A percentile compares a stretch with the other conserved stretches of the same genome.
Evolutionary conservation across 2,797 vertebrate genomes (phyloP).

Genomic region (Pseudochirops corinnae): DNA sequence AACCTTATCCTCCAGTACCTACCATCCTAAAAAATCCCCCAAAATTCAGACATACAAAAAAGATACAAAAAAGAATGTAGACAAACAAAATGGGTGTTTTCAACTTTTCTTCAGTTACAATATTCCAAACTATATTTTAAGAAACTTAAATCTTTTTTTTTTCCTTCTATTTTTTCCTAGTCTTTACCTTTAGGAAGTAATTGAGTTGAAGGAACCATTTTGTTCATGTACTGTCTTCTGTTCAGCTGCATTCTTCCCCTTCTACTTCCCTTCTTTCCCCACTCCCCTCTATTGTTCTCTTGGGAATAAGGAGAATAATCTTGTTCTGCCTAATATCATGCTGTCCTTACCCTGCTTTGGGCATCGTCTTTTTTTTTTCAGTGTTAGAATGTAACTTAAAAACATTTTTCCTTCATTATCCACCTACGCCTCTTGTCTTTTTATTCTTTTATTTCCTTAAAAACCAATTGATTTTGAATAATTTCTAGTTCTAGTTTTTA

Average conservation of each 20-base stretch:
- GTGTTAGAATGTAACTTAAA: constrained; percentile 37
- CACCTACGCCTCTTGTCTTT: constrained; percentile 34
- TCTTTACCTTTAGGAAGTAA: neutral
- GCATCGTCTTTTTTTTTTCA: neutral
- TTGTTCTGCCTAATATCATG: neutral
- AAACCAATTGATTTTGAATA: constrained; percentile 55
- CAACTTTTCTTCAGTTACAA: constrained; percentile 56
- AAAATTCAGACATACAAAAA: constrained; percentile 41
- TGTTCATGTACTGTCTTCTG: neutral
- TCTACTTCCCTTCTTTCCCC: neutral
- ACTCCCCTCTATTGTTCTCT: neutral
- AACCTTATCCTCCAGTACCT: constrained; percentile 38
- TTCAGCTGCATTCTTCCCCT: neutral
- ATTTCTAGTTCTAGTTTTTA: constrained; percentile 32
- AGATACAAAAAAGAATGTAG: constrained; percentile 34
- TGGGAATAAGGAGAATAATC: neutral
- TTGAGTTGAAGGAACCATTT: neutral
- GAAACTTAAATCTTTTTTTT: neutral
- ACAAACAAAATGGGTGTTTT: constrained; percentile 46
- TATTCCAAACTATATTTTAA: constrained; percentile 53
- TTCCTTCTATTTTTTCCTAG: neutral
- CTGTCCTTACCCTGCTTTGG: neutral
- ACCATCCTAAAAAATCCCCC: constrained; percentile 55
- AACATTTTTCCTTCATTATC: constrained; percentile 18
- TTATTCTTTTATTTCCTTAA: constrained; percentile 6